A percentile compares a stretch with the other conserved stretches of the same genome.
These are phyloP conservation scores for Empis stercorea DNA, from an alignment of 2,888 invertebrate genomes.

Conservation along the genomic window DNA sequence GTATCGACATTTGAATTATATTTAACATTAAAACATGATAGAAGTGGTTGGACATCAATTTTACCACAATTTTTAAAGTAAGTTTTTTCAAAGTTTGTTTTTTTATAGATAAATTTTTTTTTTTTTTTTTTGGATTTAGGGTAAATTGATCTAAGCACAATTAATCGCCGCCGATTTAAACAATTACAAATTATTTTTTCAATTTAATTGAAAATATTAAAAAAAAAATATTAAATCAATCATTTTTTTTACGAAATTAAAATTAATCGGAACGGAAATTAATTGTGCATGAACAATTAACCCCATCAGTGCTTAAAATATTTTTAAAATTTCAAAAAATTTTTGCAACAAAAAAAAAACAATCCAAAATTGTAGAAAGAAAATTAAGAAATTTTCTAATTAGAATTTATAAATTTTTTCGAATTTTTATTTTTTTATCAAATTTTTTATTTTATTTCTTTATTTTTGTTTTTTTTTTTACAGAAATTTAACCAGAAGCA, in stretches of 20 bases:
- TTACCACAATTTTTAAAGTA: slow-evolving; percentile 84
- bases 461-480: slow-evolving; percentile 15
- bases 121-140: neutral
- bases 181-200: too few relatives aligned
- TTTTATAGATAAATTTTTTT: neutral
- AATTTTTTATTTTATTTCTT: neutral
- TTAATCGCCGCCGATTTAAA: too few relatives aligned
- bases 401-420: neutral
- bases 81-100: slow-evolving; percentile 34
- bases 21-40: slow-evolving; percentile 75
- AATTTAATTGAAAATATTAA: too few relatives aligned
- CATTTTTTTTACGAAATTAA: too few relatives aligned
- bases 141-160: neutral
- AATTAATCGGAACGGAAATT: too few relatives aligned
- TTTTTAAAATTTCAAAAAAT: too few relatives aligned
- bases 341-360: too few relatives aligned
- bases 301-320: too few relatives aligned
- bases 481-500: slow-evolving; percentile 75
- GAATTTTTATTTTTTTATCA: slow-evolving; percentile 1
- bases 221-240: too few relatives aligned
- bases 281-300: too few relatives aligned
- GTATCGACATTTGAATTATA: slow-evolving; percentile 85
- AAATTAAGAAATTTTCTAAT: too few relatives aligned
- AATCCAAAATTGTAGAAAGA: too few relatives aligned
- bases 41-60: slow-evolving; percentile 74